These are phyloP conservation scores for Sebastes umbrosus DNA, from an alignment of 2,797 vertebrate species.

Conservation along the genomic window DNA sequence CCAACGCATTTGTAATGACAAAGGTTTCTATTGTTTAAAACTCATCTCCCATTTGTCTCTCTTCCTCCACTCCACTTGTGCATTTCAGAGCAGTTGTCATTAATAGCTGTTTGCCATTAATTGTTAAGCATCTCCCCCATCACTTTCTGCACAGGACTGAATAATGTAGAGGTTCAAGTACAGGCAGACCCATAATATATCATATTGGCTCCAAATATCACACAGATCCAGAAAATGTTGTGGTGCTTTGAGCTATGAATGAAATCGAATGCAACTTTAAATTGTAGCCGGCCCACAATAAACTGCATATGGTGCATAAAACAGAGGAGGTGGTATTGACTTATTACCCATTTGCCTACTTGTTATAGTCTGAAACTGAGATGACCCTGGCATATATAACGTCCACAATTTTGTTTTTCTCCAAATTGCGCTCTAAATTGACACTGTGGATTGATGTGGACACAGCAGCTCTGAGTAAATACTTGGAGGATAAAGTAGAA, in stretches of 20 bases:
- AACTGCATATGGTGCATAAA: constrained; percentile 5
- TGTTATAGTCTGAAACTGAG: not conserved
- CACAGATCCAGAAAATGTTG: not conserved
- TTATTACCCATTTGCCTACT: not conserved
- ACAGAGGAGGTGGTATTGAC: not conserved
- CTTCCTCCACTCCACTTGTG: constrained; percentile 26
- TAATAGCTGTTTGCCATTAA: constrained; percentile 57
- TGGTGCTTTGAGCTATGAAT: constrained; percentile 11
- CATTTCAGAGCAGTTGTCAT: constrained; percentile 54
- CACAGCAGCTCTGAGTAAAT: constrained; percentile 1
- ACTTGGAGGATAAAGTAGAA: not conserved
- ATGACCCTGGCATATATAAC: not conserved
- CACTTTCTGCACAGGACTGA: constrained; percentile 39
- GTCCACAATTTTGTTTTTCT: not conserved
- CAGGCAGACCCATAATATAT: constrained; percentile 17
- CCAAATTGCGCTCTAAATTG: not conserved
- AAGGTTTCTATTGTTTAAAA: constrained; percentile 54
- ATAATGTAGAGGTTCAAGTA: constrained; percentile 59
- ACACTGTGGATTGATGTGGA: not conserved
- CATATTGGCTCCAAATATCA: constrained; percentile 20
- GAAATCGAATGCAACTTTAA: constrained; percentile 2
- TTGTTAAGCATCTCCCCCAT: constrained; percentile 52
- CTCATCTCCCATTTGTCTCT: constrained; percentile 28
- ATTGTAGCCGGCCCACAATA: not conserved
- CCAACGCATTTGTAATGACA: constrained; percentile 47